Percentiles rank a stretch among this genome's conserved stretches.
Evolutionary conservation across 2,113 vertebrate species (phyloP).

Genomic region (Zonotrichia leucophrys): DNA sequence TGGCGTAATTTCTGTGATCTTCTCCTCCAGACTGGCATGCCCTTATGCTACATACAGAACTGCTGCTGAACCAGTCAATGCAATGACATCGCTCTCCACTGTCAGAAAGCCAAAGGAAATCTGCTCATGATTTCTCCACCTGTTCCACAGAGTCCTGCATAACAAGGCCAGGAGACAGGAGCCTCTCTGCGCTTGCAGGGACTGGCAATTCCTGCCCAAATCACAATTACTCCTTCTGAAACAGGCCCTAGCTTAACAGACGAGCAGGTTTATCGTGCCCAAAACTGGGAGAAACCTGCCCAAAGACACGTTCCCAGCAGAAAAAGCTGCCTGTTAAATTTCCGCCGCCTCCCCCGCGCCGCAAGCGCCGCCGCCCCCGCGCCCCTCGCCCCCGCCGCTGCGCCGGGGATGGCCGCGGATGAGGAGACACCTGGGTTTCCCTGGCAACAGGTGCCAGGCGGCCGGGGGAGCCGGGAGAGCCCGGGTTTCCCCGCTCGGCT

Average conservation of each 20-base stretch:
- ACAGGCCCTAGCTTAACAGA: background rate
- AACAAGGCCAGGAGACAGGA: background rate
- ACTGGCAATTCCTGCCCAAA: background rate
- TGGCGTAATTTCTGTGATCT: background rate
- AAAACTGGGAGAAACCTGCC: background rate
- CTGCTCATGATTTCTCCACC: background rate
- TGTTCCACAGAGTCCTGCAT: background rate
- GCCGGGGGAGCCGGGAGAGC: background rate
- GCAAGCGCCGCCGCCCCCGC: background rate
- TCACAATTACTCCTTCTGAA: background rate
- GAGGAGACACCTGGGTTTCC: slow-evolving; percentile 66
- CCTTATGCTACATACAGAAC: background rate
- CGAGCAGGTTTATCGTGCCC: background rate
- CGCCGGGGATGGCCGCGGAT: slow-evolving; percentile 25
- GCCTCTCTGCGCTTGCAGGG: background rate
- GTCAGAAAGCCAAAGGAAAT: background rate
- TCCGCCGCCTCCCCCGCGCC: background rate
- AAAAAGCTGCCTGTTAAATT: background rate
- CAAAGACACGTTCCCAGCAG: background rate
- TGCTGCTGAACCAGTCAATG: background rate
- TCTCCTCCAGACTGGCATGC: background rate
- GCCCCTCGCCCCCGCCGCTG: background rate
- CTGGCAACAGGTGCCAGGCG: slow-evolving; percentile 58
- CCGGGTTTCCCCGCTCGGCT: slow-evolving; percentile 20
- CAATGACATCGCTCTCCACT: background rate